Conservation (phyloP, 1,140 invertebrate species). For the Drosophila sucinea region DNA sequence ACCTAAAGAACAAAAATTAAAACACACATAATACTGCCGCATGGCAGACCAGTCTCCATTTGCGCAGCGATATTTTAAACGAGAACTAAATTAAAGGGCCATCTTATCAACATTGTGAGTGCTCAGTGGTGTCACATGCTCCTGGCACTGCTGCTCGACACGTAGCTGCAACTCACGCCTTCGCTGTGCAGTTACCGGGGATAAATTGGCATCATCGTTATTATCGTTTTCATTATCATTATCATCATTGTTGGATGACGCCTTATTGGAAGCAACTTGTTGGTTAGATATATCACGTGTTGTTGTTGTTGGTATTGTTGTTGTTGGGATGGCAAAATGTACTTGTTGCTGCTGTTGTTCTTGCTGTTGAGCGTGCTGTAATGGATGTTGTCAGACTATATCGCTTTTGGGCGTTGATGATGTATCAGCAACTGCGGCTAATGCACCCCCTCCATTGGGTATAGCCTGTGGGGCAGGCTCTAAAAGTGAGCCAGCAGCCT, state of each 20-base stretch:
- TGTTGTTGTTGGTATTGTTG: conserved; percentile 35
- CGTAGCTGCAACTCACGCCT: conserved; percentile 67
- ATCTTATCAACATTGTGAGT: conserved; percentile 74
- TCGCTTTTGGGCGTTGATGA: conserved; percentile 65
- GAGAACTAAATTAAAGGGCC: conserved; percentile 64
- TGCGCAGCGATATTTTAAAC: conserved; percentile 34
- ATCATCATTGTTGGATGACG: conserved; percentile 3
- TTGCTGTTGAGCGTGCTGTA: conserved; percentile 43
- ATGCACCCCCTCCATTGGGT: conserved; percentile 15
- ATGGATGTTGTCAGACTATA: conserved; percentile 75
- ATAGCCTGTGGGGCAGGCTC: conserved; percentile 47
- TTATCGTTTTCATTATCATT: neutral
- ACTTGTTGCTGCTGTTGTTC: conserved; percentile 23
- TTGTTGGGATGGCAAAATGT: conserved; percentile 22
- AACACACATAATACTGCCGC: conserved; percentile 44
- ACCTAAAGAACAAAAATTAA: conserved; percentile 61
- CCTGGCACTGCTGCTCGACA: conserved; percentile 66
- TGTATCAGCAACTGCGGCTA: conserved; percentile 33
- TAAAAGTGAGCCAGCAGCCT: conserved; percentile 72
- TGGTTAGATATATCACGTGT: conserved; percentile 71
- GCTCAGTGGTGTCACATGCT: conserved; percentile 59
- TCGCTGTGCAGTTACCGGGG: conserved; percentile 69
- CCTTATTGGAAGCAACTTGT: conserved; percentile 59
- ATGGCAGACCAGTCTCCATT: conserved; percentile 54
- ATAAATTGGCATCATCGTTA: conserved; percentile 26